phyloP scores from a whole-genome alignment of 2,113 vertebrate genomes.

The Varanus komodoensis region DNA sequence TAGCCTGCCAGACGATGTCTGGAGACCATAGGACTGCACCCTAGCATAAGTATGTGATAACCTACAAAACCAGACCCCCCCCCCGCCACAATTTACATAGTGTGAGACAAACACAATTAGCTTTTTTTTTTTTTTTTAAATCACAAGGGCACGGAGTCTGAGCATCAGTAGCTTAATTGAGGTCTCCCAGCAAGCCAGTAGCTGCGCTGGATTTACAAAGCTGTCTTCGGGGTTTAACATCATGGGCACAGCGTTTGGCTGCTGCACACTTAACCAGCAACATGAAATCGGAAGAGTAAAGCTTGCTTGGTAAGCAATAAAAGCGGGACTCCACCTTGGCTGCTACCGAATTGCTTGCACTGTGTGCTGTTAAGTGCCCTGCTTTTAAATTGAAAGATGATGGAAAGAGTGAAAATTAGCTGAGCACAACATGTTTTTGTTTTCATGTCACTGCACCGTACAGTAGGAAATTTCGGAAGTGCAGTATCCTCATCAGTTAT shows the following conservation, averaged over 20 bases:
- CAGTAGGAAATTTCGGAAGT: constrained; percentile 16
- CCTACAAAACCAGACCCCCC: background rate
- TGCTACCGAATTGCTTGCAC: background rate
- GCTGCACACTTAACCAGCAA: background rate
- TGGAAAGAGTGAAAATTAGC: constrained; percentile 25
- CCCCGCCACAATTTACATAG: background rate
- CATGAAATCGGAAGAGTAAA: background rate
- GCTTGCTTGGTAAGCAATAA: constrained; percentile 12
- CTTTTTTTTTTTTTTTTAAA: too few species aligned
- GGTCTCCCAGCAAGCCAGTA: background rate
- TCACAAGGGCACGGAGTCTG: background rate
- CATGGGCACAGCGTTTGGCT: background rate
- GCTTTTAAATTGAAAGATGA: constrained; percentile 28
- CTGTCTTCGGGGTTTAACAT: background rate
- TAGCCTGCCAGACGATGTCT: too few species aligned
- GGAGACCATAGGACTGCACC: too few species aligned
- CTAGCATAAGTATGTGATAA: background rate
- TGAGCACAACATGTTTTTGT: constrained; percentile 17
- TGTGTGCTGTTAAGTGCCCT: constrained; percentile 12
- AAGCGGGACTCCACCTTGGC: background rate
- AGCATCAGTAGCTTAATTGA: background rate
- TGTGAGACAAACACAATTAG: background rate
- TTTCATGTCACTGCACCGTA: constrained; percentile 24
- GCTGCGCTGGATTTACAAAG: background rate
- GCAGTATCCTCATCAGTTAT: background rate